phyloP scores from a whole-genome alignment of 1,140 invertebrate genomes.

The Odontomachus brunneus region DNA sequence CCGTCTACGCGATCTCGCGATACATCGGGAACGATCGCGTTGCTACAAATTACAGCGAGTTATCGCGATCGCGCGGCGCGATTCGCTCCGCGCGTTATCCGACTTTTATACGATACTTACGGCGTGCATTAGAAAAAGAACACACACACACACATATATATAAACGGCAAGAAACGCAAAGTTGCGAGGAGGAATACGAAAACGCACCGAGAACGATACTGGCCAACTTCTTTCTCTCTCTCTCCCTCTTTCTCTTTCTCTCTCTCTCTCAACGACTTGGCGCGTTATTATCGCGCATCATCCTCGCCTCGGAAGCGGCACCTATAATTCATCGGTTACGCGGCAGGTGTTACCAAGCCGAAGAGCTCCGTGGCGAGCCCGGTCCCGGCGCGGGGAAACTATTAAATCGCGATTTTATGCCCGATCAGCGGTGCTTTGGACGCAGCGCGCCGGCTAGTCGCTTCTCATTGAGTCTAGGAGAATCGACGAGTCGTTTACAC shows the following conservation, averaged over 20 bases:
- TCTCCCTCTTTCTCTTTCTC: too few relatives aligned
- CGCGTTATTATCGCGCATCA: conserved; percentile 44
- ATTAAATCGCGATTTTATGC: conserved; percentile 79
- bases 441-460: conserved; percentile 32
- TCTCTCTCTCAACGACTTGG: conserved; percentile 52
- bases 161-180: too few relatives aligned
- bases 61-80: background rate
- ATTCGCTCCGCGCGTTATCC: conserved; percentile 1
- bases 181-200: background rate
- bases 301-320: conserved; percentile 34
- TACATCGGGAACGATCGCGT: background rate
- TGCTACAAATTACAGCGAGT: conserved; percentile 8
- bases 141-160: too few relatives aligned
- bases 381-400: conserved; percentile 63
- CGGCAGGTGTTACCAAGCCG: conserved; percentile 70
- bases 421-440: conserved; percentile 64
- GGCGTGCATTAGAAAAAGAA: too few relatives aligned
- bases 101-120: too few relatives aligned
- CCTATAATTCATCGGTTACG: conserved; percentile 74
- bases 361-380: conserved; percentile 9
- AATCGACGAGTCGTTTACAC: conserved; percentile 27
- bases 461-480: conserved; percentile 33
- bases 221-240: too few relatives aligned
- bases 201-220: background rate
- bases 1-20: background rate